Evolutionary conservation across 1,140 invertebrate species (phyloP), one percentile per base, ranked within the genome.

Genomic region (Callitettix versicolor): DNA sequence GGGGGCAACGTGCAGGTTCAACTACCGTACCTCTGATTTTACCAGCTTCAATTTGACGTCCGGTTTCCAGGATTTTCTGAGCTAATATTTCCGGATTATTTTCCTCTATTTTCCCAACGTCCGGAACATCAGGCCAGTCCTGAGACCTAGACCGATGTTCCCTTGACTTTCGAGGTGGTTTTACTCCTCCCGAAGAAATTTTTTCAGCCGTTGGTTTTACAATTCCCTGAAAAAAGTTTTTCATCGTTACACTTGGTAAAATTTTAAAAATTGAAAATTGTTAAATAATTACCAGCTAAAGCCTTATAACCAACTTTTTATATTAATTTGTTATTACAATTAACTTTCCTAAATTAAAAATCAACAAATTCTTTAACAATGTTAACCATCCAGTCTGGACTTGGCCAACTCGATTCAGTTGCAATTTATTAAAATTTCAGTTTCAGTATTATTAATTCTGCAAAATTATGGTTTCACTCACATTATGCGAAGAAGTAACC

Each of bases 121-220:
- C 87, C 0, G 88, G 88, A 21, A 93, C 85, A 59, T 91, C 87
- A 0, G 89, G 88, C 88, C 88, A 92, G 64, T 92, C 88, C 68
- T 91, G 88, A 1, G 86, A 89, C 2, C 87, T 73, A 2, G 84
- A 82, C 1, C 87, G 76, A 53, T 82, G 78, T 53, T 88, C 86
- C 21, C 86, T 72, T 36, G 74, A 78, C 64, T 87, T 87, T 1
- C 85, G 73, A 18, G 46, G 57, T 5, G 55, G 46, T 33, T 62
- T 62, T 3, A 55, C 24, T 21, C 53, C 52, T 46, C n/a, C 40
- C 34, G 41, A 12, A 9, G 11, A 18, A 9, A 36, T 18, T 20
- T 57, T 57, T 20, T 42, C 46, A 1, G 21, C 1, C 14, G 17
- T 56, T 41, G 22, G 24, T 17, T 56, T 51, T 3, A 51, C 34